A percentile compares a stretch with the other conserved stretches of the same genome.
phyloP scores from a whole-genome alignment of 2,113 vertebrate genomes.

The Thalassarche chlororhynchos region DNA sequence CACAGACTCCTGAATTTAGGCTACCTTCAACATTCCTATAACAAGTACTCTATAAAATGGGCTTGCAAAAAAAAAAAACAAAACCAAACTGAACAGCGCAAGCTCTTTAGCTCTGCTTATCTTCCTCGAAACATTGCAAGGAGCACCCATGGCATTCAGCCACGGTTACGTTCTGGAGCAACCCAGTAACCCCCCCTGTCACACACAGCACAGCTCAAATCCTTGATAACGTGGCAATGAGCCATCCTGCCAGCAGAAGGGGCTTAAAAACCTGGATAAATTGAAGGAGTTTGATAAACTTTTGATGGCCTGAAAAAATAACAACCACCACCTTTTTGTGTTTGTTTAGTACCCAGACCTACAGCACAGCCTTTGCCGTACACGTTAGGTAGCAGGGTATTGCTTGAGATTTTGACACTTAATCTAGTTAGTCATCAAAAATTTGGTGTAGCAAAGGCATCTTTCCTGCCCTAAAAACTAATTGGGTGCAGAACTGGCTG shows the following conservation, averaged over 20 bases:
- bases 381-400: accelerated
- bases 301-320: not conserved
- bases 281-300: not conserved
- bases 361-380: not conserved
- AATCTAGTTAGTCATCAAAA: not conserved
- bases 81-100: too few relatives aligned
- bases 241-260: not conserved
- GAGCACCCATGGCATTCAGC: not conserved
- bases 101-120: not conserved
- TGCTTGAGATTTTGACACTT: not conserved
- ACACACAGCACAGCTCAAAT: too few relatives aligned
- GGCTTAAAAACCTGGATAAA: not conserved
- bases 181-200: not conserved
- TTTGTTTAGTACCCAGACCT: too few relatives aligned
- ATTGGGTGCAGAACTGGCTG: not conserved
- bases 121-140: not conserved
- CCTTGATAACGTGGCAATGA: not conserved
- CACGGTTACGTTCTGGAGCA: accelerated
- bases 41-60: not conserved
- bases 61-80: not conserved
- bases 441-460: not conserved
- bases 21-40: not conserved
- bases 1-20: not conserved
- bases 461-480: not conserved
- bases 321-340: not conserved